A percentile compares a stretch with the other conserved stretches of the same genome.
phyloP scores from a whole-genome alignment of 2,888 invertebrate genomes.

The Drosophila yooni region DNA sequence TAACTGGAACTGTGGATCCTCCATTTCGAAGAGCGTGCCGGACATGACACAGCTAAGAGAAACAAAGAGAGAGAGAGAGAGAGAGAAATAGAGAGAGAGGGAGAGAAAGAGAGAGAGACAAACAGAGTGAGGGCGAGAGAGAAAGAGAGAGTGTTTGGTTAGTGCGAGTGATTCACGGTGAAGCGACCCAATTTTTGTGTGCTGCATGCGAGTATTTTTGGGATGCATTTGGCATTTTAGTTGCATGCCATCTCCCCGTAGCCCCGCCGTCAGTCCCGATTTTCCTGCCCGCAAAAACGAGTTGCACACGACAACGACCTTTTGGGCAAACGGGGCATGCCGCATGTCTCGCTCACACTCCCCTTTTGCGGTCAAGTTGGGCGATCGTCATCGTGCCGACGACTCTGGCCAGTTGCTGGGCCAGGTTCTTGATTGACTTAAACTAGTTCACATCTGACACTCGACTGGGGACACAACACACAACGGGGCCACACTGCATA shows the following conservation, averaged over 20 bases:
- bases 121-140: slow-evolving; percentile 8
- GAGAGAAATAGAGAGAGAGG: slow-evolving; percentile 12
- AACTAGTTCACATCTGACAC: slow-evolving; percentile 70
- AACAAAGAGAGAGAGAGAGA: slow-evolving; percentile 11
- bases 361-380: slow-evolving; percentile 73
- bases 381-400: slow-evolving; percentile 28
- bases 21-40: slow-evolving; percentile 69
- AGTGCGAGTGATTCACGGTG: slow-evolving; percentile 62
- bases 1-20: slow-evolving; percentile 42
- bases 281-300: slow-evolving; percentile 32
- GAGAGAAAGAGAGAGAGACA: slow-evolving; percentile 7
- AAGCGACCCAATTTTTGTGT: slow-evolving; percentile 65
- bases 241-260: slow-evolving; percentile 21
- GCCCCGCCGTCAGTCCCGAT: slow-evolving; percentile 4
- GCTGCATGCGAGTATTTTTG: slow-evolving; percentile 69
- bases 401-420: slow-evolving; percentile 35
- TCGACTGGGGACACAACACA: slow-evolving; percentile 16
- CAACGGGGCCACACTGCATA: slow-evolving; percentile 46
- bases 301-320: slow-evolving; percentile 72
- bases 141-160: slow-evolving; percentile 12
- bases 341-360: slow-evolving; percentile 16
- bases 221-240: slow-evolving; percentile 70
- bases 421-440: slow-evolving; percentile 71
- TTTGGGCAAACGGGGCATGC: slow-evolving; percentile 59
- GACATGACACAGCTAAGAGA: slow-evolving; percentile 60